Percentiles rank a stretch among this genome's conserved stretches.
Conservation (phyloP, 1,140 invertebrate species). For the Platorchestia sp. region DNA sequence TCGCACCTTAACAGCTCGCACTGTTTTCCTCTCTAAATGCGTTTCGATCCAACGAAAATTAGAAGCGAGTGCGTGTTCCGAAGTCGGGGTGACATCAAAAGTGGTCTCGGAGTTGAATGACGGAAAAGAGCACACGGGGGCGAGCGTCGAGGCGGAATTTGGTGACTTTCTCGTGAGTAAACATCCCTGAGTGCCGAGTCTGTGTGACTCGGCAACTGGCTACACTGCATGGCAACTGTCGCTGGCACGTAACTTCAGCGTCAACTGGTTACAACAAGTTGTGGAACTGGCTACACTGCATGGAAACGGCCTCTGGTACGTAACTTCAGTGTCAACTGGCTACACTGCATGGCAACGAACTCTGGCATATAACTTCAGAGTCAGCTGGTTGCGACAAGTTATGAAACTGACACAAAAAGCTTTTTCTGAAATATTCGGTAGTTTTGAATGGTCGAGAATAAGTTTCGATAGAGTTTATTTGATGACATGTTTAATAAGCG, state of each 20-base stretch:
- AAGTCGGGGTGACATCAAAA: background rate
- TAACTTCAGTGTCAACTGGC: background rate
- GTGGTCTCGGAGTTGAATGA: background rate
- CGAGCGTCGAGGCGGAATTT: background rate
- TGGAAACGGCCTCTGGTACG: background rate
- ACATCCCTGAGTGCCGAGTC: background rate
- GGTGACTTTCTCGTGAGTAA: constrained; percentile 27
- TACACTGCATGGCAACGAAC: too few relatives aligned
- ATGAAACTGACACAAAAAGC: background rate
- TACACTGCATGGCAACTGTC: background rate
- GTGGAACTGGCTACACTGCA: background rate
- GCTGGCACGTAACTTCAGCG: background rate
- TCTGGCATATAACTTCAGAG: too few relatives aligned
- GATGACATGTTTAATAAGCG: background rate
- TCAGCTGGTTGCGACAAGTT: too few relatives aligned
- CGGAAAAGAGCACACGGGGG: background rate
- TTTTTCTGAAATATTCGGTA: background rate
- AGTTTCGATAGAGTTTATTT: background rate
- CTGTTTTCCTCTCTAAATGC: too few relatives aligned
- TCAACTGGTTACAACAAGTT: background rate
- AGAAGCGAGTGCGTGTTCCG: too few relatives aligned
- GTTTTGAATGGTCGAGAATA: background rate
- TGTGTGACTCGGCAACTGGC: background rate
- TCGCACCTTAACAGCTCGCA: too few relatives aligned
- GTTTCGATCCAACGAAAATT: too few relatives aligned